Evolutionary conservation across 2,113 vertebrate genomes (phyloP).

Genomic region (Phalacrocorax aristotelis): DNA sequence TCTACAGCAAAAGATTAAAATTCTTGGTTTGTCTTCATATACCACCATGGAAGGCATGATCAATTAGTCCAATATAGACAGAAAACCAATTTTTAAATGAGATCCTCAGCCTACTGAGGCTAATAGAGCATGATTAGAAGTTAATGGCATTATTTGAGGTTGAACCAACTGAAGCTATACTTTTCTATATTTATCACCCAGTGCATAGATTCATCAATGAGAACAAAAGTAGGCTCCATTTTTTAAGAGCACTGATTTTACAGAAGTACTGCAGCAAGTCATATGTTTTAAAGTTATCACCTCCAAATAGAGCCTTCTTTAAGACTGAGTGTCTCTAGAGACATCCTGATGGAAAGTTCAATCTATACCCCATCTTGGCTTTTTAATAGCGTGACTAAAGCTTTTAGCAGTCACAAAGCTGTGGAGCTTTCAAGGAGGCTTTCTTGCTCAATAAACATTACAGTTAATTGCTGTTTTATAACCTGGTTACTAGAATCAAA

Average conservation of each 20-base stretch:
- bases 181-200: neutral
- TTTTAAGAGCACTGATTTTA: neutral
- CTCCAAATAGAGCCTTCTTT: neutral
- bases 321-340: neutral
- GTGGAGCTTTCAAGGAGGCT: neutral
- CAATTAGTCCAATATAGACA: neutral
- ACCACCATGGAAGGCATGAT: neutral
- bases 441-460: neutral
- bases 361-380: neutral
- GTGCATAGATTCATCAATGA: neutral
- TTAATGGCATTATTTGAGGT: neutral
- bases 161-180: neutral
- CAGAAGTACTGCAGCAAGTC: neutral
- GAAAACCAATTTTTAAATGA: neutral
- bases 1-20: neutral
- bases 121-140: neutral
- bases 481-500: neutral
- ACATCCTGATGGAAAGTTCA: neutral
- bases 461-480: neutral
- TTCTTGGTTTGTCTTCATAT: neutral
- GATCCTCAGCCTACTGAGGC: neutral
- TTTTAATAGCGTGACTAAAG: neutral
- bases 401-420: neutral
- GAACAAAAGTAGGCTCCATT: neutral
- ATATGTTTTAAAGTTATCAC: neutral